These are phyloP conservation scores for Austrofundulus limnaeus DNA, from an alignment of 2,113 vertebrate species.

Conservation along the genomic window DNA sequence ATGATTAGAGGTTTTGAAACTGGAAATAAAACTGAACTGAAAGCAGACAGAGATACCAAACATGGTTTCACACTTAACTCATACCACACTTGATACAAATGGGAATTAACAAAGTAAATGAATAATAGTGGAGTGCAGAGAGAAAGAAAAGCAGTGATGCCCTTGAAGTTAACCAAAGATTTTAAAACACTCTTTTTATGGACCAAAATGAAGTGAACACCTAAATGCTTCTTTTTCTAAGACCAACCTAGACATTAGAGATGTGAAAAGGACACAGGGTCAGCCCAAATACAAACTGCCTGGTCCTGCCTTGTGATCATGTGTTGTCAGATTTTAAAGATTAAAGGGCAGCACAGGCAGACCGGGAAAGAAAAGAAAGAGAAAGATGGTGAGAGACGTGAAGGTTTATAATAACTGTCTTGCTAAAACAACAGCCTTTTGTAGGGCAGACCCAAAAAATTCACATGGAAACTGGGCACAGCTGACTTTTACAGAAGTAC, in stretches of 20 bases:
- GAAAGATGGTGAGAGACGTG: too few species aligned
- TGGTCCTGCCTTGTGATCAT: conserved; percentile 24
- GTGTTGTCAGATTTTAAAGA: conserved; percentile 1
- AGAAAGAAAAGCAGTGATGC: too few species aligned
- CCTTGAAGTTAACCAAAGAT: background rate
- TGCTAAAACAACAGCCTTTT: too few species aligned
- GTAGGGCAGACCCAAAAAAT: too few species aligned
- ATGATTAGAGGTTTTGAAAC: conserved; percentile 50
- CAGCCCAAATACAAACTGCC: background rate
- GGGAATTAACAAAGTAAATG: background rate
- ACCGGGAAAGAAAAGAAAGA: conserved; percentile 4
- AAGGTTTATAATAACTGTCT: too few species aligned
- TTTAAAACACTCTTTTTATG: background rate
- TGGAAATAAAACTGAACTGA: background rate
- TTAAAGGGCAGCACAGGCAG: conserved; percentile 20
- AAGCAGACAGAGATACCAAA: background rate
- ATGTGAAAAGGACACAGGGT: conserved; percentile 23
- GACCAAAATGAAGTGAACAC: background rate
- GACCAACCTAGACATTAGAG: background rate
- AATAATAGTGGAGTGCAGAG: background rate
- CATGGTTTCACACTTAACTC: background rate
- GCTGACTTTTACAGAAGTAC: too few species aligned
- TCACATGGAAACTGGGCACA: too few species aligned
- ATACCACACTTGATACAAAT: background rate
- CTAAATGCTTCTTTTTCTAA: background rate